These are phyloP conservation scores for Romanogobio albipinnatus DNA, from an alignment of 2,113 vertebrate species.

Conservation along the genomic window DNA sequence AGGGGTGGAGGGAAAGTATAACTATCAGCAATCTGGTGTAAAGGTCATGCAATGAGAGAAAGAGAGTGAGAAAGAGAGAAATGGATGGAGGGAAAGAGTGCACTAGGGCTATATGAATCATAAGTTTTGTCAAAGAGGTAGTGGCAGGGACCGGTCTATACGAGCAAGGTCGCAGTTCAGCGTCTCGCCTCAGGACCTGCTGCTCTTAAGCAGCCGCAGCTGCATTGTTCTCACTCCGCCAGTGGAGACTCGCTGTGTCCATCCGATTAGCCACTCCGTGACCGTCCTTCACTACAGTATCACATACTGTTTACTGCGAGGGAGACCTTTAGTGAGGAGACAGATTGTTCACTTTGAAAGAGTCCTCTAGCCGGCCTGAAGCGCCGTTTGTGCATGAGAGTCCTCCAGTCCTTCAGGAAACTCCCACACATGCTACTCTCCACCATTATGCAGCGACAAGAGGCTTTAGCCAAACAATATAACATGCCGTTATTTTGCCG, in stretches of 20 bases:
- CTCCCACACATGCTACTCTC: slow-evolving; percentile 43
- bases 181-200: slow-evolving; percentile 51
- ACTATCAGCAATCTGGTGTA: slow-evolving; percentile 57
- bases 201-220: slow-evolving; percentile 51
- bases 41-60: slow-evolving; percentile 53
- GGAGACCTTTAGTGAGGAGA: slow-evolving; percentile 53
- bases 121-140: slow-evolving; percentile 56
- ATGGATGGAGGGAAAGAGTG: slow-evolving; percentile 49
- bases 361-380: slow-evolving; percentile 46
- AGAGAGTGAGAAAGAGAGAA: slow-evolving; percentile 35
- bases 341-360: slow-evolving; percentile 55
- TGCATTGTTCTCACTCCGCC: slow-evolving; percentile 41
- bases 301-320: slow-evolving; percentile 52
- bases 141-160: slow-evolving; percentile 50
- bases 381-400: slow-evolving; percentile 57
- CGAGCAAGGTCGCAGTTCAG: slow-evolving; percentile 49
- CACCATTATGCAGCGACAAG: slow-evolving; percentile 23
- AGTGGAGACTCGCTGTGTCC: slow-evolving; percentile 45
- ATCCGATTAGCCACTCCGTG: slow-evolving; percentile 49
- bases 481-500: slow-evolving; percentile 17
- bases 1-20: slow-evolving; percentile 48
- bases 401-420: slow-evolving; percentile 54
- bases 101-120: slow-evolving; percentile 59
- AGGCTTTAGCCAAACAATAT: slow-evolving; percentile 49
- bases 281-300: slow-evolving; percentile 48